Conservation (phyloP, 1,140 invertebrate genomes). For the Zaprionus ornatus region DNA sequence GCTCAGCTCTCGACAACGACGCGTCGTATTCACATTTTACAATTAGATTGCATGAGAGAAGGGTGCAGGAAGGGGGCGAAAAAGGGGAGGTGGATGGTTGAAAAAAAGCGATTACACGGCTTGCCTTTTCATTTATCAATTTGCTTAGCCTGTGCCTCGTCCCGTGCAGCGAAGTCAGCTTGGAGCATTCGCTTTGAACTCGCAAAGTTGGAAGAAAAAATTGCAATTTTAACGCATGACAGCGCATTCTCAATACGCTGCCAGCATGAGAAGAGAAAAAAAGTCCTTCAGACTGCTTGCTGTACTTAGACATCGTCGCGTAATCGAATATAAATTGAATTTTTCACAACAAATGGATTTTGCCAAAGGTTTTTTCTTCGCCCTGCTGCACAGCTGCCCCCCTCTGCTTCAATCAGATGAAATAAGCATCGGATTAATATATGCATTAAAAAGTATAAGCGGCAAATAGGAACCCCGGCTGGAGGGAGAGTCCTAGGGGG, state of each 20-base stretch:
- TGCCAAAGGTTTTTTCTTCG: slow-evolving; percentile 53
- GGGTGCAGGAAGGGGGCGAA: no score
- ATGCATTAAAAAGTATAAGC: slow-evolving; percentile 64
- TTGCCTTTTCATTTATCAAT: slow-evolving; percentile 67
- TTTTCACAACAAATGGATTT: slow-evolving; percentile 78
- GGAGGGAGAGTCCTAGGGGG: no score
- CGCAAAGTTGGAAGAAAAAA: slow-evolving; percentile 35
- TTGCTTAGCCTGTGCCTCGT: slow-evolving; percentile 50
- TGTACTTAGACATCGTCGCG: slow-evolving; percentile 74
- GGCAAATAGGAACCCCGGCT: neutral
- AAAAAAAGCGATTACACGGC: slow-evolving; percentile 7
- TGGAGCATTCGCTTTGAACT: slow-evolving; percentile 33
- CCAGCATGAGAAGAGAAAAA: slow-evolving; percentile 14
- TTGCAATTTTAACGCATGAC: slow-evolving; percentile 81
- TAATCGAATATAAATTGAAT: slow-evolving; percentile 82
- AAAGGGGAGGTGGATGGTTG: neutral
- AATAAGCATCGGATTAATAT: slow-evolving; percentile 76
- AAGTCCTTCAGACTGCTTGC: slow-evolving; percentile 59
- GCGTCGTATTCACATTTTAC: slow-evolving; percentile 50
- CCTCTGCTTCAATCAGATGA: slow-evolving; percentile 61
- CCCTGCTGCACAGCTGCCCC: neutral
- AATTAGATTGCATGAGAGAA: slow-evolving; percentile 52
- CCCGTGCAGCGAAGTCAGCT: neutral
- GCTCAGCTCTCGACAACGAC: slow-evolving; percentile 20
- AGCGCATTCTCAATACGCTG: slow-evolving; percentile 67